Evolutionary conservation across 2,113 vertebrate species (phyloP).

Genomic region (Sebastes fasciatus): DNA sequence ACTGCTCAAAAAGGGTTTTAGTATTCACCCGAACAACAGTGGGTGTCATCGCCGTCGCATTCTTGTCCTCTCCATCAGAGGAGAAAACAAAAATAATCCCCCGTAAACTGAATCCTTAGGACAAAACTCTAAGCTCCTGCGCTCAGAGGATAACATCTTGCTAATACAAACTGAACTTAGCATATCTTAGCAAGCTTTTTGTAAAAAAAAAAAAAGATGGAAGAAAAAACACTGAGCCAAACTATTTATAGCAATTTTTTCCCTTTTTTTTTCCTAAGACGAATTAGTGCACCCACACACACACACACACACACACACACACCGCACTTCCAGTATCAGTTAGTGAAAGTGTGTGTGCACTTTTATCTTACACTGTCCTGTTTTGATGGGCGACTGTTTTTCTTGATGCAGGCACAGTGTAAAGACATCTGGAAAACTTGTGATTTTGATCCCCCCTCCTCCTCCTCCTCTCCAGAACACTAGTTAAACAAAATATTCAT

Average conservation of each 20-base stretch:
- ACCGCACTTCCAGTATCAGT: slow-evolving; percentile 48
- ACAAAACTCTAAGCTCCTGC: slow-evolving; percentile 30
- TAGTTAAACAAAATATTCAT: slow-evolving; percentile 27
- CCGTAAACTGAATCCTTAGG: slow-evolving; percentile 27
- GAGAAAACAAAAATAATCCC: slow-evolving; percentile 26
- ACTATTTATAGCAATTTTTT: slow-evolving; percentile 61
- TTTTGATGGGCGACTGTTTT: slow-evolving; percentile 48
- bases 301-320: background rate
- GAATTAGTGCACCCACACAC: slow-evolving; percentile 15
- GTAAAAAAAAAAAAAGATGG: background rate
- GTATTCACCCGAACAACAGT: slow-evolving; percentile 33
- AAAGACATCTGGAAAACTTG: slow-evolving; percentile 44
- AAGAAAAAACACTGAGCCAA: slow-evolving; percentile 70
- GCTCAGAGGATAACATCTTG: slow-evolving; percentile 44
- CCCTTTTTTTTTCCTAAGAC: slow-evolving; percentile 51
- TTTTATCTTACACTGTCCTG: slow-evolving; percentile 57
- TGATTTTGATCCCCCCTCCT: slow-evolving; percentile 19
- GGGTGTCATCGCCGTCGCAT: slow-evolving; percentile 16
- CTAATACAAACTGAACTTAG: slow-evolving; percentile 54
- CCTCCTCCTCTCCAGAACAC: slow-evolving; percentile 30
- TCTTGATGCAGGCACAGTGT: slow-evolving; percentile 47
- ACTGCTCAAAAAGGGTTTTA: slow-evolving; percentile 22
- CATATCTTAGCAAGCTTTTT: slow-evolving; percentile 58
- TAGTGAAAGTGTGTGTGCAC: slow-evolving; percentile 45
- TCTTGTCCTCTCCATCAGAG: slow-evolving; percentile 11